These are phyloP conservation scores for Eulemur rufifrons DNA, from an alignment of 2,113 vertebrate species.

Conservation along the genomic window DNA sequence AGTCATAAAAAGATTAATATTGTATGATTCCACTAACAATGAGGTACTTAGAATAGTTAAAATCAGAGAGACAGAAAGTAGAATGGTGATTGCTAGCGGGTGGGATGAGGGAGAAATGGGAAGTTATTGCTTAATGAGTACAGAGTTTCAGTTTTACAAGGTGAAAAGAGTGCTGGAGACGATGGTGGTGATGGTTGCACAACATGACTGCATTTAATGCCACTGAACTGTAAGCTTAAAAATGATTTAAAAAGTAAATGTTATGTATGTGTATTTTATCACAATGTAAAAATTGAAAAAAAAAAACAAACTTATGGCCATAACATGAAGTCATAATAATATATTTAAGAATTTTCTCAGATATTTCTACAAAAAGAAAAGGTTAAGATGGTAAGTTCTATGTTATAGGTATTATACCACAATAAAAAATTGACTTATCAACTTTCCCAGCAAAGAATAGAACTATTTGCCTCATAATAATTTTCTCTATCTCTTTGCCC, in stretches of 20 bases:
- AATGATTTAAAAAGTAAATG: neutral
- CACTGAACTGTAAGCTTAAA: neutral
- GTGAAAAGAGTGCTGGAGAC: neutral
- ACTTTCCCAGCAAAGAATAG: neutral
- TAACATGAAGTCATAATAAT: neutral
- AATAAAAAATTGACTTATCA: neutral
- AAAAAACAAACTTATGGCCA: neutral
- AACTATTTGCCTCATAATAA: neutral
- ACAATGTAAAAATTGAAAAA: neutral
- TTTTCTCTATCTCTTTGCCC: neutral
- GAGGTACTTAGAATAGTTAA: neutral
- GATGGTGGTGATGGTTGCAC: neutral
- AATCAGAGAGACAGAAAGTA: neutral
- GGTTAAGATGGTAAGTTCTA: neutral
- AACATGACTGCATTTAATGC: neutral
- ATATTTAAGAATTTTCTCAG: neutral
- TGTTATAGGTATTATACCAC: neutral
- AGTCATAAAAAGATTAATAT: neutral
- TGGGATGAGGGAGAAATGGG: neutral
- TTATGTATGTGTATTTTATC: neutral
- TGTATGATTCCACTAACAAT: neutral
- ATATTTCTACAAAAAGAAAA: neutral
- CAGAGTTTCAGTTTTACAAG: neutral
- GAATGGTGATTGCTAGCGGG: fast-evolving
- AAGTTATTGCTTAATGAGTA: neutral